Conservation (phyloP, 37 sponge, comb jelly and placozoan species). For the Diacarnus erythraeanus region DNA sequence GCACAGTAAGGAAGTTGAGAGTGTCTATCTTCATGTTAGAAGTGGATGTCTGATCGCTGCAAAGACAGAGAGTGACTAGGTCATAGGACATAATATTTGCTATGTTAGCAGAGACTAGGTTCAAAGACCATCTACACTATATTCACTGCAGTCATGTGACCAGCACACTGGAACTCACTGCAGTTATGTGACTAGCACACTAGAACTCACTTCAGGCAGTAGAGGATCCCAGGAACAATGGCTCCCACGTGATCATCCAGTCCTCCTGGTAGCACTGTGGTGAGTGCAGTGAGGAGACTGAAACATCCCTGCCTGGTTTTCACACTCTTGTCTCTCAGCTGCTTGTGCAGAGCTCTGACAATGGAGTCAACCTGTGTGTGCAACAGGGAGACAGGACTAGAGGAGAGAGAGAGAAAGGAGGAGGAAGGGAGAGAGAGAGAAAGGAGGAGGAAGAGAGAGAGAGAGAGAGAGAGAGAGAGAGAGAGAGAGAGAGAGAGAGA, state of each 20-base stretch:
- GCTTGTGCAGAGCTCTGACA: constrained; percentile 85
- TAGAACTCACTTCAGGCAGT: constrained; percentile 79
- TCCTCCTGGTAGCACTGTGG: constrained; percentile 85
- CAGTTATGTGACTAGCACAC: neutral
- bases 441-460: neutral
- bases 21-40: constrained; percentile 97
- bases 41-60: constrained; percentile 78
- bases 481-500: too few species aligned
- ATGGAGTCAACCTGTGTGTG: constrained; percentile 74
- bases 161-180: neutral
- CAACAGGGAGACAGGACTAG: constrained; percentile 61
- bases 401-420: too few species aligned
- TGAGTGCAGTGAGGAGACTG: constrained; percentile 82
- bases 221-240: constrained; percentile 87
- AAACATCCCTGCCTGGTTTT: constrained; percentile 96
- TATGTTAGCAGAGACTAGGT: neutral
- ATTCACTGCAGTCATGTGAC: neutral
- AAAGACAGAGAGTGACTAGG: neutral
- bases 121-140: neutral
- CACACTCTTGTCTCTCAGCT: constrained; percentile 89
- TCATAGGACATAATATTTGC: neutral
- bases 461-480: too few species aligned
- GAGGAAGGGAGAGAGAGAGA: neutral
- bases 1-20: constrained; percentile 84
- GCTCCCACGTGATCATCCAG: constrained; percentile 78